phyloP scores from a whole-genome alignment of 2,113 vertebrate species.

The Acrocephalus arundinaceus region DNA sequence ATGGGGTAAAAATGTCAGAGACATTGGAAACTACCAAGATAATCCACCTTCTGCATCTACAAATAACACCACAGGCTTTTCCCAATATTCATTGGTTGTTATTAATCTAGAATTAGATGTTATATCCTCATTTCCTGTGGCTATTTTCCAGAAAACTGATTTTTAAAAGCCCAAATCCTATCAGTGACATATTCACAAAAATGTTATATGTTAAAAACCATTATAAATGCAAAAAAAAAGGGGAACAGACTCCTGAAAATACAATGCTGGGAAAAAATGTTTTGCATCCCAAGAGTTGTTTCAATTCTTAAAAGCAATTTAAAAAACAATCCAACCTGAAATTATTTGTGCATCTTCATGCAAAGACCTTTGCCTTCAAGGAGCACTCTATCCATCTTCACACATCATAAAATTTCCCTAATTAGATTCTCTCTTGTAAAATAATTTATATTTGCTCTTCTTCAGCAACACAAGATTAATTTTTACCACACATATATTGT shows the following conservation, averaged over 20 bases:
- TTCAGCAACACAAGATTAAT: conserved; percentile 34
- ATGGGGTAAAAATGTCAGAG: background rate
- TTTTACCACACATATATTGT: conserved; percentile 2
- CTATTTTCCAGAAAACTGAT: background rate
- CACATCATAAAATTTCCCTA: conserved; percentile 74
- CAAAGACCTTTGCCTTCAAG: conserved; percentile 66
- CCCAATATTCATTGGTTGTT: background rate
- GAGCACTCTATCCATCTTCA: conserved; percentile 53
- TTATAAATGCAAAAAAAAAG: conserved; percentile 32
- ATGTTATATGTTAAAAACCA: background rate
- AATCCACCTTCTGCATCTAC: background rate
- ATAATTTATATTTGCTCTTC: conserved; percentile 67
- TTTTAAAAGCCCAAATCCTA: conserved; percentile 27
- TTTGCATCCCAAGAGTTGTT: background rate
- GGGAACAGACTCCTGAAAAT: background rate
- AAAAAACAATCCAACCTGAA: conserved; percentile 58
- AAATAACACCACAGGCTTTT: background rate
- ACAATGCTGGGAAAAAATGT: background rate
- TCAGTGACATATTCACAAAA: conserved; percentile 24
- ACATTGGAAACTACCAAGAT: background rate
- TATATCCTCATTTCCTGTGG: background rate
- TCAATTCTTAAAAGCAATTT: conserved; percentile 9
- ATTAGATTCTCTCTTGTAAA: conserved; percentile 63
- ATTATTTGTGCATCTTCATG: conserved; percentile 73
- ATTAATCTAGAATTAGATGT: background rate